These are phyloP conservation scores for Tautogolabrus adspersus DNA, from an alignment of 2,113 vertebrate species.

Conservation along the genomic window DNA sequence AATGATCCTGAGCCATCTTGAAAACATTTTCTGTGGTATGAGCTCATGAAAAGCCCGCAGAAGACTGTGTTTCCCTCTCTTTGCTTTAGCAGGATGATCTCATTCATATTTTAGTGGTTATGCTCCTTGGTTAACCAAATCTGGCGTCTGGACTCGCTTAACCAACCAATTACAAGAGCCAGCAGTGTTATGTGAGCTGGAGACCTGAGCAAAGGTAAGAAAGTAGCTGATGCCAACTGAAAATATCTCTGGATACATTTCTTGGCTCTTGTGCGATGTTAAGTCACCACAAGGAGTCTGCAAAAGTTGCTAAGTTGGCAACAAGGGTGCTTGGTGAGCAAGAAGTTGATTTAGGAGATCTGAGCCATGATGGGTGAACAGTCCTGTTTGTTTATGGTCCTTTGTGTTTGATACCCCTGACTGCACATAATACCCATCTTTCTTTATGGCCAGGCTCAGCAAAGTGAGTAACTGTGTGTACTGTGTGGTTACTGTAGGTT, in stretches of 20 bases:
- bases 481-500: not conserved
- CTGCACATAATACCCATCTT: not conserved
- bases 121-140: slow-evolving; percentile 28
- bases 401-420: not conserved
- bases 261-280: slow-evolving; percentile 33
- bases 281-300: slow-evolving; percentile 33
- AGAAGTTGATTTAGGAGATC: slow-evolving; percentile 35
- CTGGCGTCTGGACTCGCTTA: slow-evolving; percentile 23
- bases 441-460: not conserved
- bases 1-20: not conserved
- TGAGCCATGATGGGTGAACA: slow-evolving; percentile 19
- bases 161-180: slow-evolving; percentile 33
- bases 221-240: slow-evolving; percentile 54
- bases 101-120: slow-evolving; percentile 38
- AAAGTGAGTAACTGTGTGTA: not conserved
- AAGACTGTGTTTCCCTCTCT: not conserved
- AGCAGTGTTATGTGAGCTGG: slow-evolving; percentile 35
- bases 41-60: not conserved
- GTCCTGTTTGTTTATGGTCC: slow-evolving; percentile 24
- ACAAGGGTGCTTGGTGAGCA: slow-evolving; percentile 25
- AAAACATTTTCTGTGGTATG: not conserved
- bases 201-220: slow-evolving; percentile 11
- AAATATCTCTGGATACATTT: slow-evolving; percentile 41
- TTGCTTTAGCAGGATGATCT: slow-evolving; percentile 13
- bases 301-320: slow-evolving; percentile 51